Percentiles rank a stretch among this genome's conserved stretches.
Conservation (phyloP, 2,888 invertebrate species). For the Rhaphigaster nebulosa region DNA sequence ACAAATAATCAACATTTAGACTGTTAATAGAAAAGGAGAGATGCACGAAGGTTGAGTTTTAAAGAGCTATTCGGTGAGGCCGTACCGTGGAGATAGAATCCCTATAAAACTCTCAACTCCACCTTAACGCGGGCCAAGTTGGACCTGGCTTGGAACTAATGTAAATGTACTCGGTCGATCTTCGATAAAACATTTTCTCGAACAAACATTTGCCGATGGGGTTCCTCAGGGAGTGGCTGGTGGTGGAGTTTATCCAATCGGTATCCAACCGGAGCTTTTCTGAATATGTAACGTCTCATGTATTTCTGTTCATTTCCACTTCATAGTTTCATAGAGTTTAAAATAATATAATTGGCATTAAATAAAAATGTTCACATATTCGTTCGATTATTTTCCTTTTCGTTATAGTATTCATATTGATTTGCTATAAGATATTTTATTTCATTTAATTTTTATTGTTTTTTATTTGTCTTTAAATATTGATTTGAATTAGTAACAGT, state of each 20-base stretch:
- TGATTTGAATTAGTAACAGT: too few species aligned
- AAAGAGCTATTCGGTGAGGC: background rate
- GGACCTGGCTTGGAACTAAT: background rate
- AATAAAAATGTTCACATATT: too few species aligned
- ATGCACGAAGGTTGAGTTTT: background rate
- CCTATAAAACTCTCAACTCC: slow-evolving; percentile 21
- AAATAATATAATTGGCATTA: too few species aligned
- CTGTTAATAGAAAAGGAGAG: background rate
- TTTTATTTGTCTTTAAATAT: too few species aligned
- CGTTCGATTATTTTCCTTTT: too few species aligned
- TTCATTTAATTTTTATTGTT: too few species aligned
- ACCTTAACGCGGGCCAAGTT: background rate
- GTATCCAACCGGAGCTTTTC: background rate
- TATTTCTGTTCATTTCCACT: too few species aligned
- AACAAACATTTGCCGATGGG: background rate
- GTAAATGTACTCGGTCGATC: slow-evolving; percentile 8
- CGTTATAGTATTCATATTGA: too few species aligned
- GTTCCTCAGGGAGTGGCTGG: background rate
- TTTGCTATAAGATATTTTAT: too few species aligned
- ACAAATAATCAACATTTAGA: background rate
- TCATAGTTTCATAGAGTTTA: too few species aligned
- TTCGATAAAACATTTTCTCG: slow-evolving; percentile 10
- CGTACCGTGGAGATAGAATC: background rate
- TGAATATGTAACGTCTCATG: background rate
- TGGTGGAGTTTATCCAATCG: background rate